Evolutionary conservation across 2,113 vertebrate species (phyloP).

Genomic region (Danio rerio): DNA sequence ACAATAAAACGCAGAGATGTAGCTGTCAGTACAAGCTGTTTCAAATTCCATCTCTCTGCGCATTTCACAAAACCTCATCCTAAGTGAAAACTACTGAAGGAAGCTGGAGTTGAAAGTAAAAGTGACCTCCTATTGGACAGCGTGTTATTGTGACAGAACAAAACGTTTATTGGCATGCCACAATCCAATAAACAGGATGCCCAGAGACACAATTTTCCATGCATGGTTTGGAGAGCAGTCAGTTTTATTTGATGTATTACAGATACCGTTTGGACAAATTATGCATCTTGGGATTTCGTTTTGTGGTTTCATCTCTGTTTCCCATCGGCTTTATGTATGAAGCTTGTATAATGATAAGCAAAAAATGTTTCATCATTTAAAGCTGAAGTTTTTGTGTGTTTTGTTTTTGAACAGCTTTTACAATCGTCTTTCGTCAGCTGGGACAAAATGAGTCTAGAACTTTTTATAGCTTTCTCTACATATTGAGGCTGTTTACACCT

Average conservation of each 20-base stretch:
- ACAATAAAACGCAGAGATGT: background rate
- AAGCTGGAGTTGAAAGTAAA: background rate
- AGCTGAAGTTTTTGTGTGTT: background rate
- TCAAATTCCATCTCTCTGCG: background rate
- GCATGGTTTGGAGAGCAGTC: background rate
- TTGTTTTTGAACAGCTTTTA: background rate
- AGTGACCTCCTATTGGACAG: background rate
- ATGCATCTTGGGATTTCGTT: background rate
- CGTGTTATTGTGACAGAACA: background rate
- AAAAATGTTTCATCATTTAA: background rate
- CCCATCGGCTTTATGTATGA: background rate
- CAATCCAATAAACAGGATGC: background rate
- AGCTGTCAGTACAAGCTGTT: background rate
- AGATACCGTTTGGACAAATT: background rate
- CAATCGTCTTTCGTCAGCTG: too few relatives aligned
- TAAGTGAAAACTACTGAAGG: background rate
- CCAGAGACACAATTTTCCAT: constrained; percentile 1
- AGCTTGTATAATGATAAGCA: background rate
- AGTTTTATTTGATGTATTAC: background rate
- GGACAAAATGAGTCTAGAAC: background rate
- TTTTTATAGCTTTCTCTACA: background rate
- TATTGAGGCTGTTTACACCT: too few relatives aligned
- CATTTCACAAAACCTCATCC: background rate
- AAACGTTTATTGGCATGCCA: background rate
- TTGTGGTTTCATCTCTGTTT: background rate